A percentile compares a stretch with the other conserved stretches of the same genome.
Conservation (phyloP, 1,140 invertebrate genomes). For the Brachionus rubens region DNA sequence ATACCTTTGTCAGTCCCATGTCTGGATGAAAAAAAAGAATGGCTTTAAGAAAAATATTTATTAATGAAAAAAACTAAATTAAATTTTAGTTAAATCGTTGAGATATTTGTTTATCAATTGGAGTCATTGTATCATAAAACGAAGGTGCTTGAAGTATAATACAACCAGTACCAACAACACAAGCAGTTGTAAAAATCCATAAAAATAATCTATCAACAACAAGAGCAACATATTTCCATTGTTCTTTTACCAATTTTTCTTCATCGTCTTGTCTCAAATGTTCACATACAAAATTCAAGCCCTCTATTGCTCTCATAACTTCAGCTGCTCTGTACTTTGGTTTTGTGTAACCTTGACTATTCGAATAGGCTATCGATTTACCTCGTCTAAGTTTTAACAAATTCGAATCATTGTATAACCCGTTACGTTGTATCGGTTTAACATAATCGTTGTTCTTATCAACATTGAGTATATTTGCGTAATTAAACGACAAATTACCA, state of each 20-base stretch:
- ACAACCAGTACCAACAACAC: constrained; percentile 56
- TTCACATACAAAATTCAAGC: constrained; percentile 90
- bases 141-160: constrained; percentile 43
- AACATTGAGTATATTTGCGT: neutral
- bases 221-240: constrained; percentile 50
- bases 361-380: neutral
- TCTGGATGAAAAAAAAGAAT: no score
- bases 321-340: constrained; percentile 4
- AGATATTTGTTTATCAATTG: constrained; percentile 39
- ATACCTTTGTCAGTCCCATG: no score
- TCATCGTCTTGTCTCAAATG: constrained; percentile 92
- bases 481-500: constrained; percentile 17
- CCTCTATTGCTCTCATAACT: constrained; percentile 61
- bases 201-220: constrained; percentile 64
- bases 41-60: no score
- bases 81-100: constrained; percentile 37
- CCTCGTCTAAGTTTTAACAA: neutral
- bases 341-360: neutral
- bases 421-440: neutral
- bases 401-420: constrained; percentile 12
- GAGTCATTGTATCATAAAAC: constrained; percentile 28
- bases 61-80: no score
- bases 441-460: neutral
- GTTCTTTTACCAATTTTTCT: constrained; percentile 49
- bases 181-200: constrained; percentile 60